These are phyloP conservation scores for Dryoscopus gambensis DNA, from an alignment of 2,113 vertebrate species.

Conservation along the genomic window DNA sequence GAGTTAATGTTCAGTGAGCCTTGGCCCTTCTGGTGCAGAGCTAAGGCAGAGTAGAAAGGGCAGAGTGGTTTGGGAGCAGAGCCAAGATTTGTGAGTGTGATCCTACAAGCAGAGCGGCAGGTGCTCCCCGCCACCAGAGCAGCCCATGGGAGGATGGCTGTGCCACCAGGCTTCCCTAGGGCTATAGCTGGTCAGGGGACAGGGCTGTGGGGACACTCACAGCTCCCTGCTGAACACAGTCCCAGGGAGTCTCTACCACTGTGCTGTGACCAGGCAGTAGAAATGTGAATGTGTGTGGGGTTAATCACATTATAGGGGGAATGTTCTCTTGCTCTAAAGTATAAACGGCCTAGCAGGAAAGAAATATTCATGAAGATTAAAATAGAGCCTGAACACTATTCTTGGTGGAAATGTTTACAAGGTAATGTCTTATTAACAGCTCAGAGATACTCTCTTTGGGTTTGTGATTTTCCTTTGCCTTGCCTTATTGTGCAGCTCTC, in stretches of 20 bases:
- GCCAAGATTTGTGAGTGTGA: background rate
- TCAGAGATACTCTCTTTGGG: background rate
- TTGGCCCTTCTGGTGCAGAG: background rate
- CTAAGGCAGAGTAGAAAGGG: background rate
- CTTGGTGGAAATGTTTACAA: background rate
- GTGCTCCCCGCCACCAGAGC: background rate
- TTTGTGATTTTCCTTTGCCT: background rate
- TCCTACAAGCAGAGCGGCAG: background rate
- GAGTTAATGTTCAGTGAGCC: background rate
- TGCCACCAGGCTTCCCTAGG: background rate
- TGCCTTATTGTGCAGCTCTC: background rate
- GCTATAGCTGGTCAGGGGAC: background rate
- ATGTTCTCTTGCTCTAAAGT: background rate
- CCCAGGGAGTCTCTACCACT: background rate
- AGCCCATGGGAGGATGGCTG: background rate
- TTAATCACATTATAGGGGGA: background rate
- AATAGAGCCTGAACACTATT: background rate
- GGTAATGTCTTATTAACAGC: no score
- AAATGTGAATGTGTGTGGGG: background rate
- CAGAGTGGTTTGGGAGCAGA: background rate
- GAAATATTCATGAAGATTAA: background rate
- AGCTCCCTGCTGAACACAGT: background rate
- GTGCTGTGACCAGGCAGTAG: background rate
- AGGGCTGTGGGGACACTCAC: background rate
- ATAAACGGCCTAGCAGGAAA: background rate